A percentile compares a stretch with the other conserved stretches of the same genome.
These are phyloP conservation scores for Aphelenchoides fujianensis DNA, from an alignment of 1,140 invertebrate species.

Conservation along the genomic window DNA sequence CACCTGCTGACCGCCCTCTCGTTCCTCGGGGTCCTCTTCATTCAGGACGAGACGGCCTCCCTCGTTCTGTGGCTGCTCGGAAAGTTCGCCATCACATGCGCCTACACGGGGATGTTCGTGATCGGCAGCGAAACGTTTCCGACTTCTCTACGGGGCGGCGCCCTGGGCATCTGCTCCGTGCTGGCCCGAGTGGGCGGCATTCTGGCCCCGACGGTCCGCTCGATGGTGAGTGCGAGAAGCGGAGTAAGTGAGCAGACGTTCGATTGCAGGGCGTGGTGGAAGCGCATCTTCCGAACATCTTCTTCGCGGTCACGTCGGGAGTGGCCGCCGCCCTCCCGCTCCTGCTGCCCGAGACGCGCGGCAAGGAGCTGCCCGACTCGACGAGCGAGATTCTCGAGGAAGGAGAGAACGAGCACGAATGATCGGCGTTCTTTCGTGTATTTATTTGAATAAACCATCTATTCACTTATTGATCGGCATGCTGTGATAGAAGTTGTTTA, in stretches of 20 bases:
- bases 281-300: not conserved
- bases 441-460: too few relatives aligned
- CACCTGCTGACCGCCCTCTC: not conserved
- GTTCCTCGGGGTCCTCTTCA: not conserved
- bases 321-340: not conserved
- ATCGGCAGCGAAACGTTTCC: conserved; percentile 43
- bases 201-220: not conserved
- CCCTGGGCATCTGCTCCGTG: conserved; percentile 36
- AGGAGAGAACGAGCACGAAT: too few relatives aligned
- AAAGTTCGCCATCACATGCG: conserved; percentile 43
- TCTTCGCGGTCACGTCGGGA: not conserved
- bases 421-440: too few relatives aligned
- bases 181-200: not conserved
- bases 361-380: not conserved
- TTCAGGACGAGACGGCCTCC: not conserved
- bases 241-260: conserved; percentile 17
- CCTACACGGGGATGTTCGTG: conserved; percentile 42
- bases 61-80: conserved; percentile 38
- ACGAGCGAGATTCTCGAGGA: not conserved
- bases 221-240: not conserved
- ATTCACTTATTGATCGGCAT: too few relatives aligned
- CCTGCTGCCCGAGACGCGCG: not conserved
- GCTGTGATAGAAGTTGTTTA: too few relatives aligned
- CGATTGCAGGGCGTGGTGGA: too few relatives aligned
- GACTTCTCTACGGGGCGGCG: conserved; percentile 33